Evolutionary conservation across 2,888 invertebrate species (phyloP).

Genomic region (Hermaeophaga mercurialis): DNA sequence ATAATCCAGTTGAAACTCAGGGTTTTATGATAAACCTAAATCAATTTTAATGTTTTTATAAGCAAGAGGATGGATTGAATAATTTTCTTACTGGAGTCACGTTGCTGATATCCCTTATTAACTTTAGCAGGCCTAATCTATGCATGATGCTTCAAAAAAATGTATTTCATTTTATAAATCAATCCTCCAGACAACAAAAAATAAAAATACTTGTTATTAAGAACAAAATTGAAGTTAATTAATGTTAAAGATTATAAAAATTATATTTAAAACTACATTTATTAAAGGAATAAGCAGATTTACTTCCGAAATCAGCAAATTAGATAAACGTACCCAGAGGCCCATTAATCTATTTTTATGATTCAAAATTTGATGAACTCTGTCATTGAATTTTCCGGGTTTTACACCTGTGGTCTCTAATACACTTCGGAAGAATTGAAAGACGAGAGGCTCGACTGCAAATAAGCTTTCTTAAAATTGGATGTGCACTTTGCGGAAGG

Average conservation of each 20-base stretch:
- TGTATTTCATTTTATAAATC: too few species aligned
- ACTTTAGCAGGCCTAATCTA: too few species aligned
- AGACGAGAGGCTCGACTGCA: conserved; percentile 43
- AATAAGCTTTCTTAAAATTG: conserved; percentile 54
- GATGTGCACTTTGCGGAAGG: conserved; percentile 51
- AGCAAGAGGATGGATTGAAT: too few species aligned
- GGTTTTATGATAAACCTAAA: too few species aligned
- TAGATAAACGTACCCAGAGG: too few species aligned
- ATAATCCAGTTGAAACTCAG: too few species aligned
- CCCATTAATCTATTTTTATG: neutral
- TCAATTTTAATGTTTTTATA: too few species aligned
- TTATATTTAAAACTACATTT: neutral
- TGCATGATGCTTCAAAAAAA: too few species aligned
- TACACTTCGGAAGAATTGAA: conserved; percentile 45
- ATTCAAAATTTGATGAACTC: conserved; percentile 38
- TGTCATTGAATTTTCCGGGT: conserved; percentile 47
- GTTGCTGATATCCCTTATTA: too few species aligned
- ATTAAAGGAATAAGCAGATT: neutral
- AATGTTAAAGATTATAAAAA: neutral
- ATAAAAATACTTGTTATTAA: neutral
- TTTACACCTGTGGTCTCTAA: conserved; percentile 50
- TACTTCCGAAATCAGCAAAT: neutral
- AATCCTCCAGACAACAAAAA: too few species aligned
- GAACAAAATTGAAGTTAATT: neutral
- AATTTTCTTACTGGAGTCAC: too few species aligned